Conservation (phyloP, 2,113 vertebrate genomes). For the Phaethornis superciliosus region DNA sequence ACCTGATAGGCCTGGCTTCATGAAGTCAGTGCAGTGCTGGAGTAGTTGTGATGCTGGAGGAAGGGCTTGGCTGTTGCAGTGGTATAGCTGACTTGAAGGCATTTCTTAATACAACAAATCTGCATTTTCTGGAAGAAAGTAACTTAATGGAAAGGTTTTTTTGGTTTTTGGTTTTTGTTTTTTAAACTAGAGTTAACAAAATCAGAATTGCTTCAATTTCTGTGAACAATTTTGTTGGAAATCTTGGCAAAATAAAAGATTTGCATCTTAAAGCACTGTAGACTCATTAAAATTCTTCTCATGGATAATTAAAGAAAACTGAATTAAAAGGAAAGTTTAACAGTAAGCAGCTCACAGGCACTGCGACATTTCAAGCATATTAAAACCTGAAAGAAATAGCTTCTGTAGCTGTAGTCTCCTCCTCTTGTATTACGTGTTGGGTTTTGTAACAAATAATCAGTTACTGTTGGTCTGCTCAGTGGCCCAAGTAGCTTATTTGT, state of each 20-base stretch:
- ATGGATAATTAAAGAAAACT: conserved; percentile 57
- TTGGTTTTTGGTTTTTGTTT: neutral
- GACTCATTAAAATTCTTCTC: conserved; percentile 80
- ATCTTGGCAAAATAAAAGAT: conserved; percentile 40
- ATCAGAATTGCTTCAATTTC: neutral
- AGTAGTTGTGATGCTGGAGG: neutral
- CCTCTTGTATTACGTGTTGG: conserved; percentile 21
- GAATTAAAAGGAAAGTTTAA: conserved; percentile 68
- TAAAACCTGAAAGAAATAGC: conserved; percentile 70
- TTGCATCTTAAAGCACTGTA: conserved; percentile 77
- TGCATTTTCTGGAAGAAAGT: neutral
- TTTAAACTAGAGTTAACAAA: conserved; percentile 22
- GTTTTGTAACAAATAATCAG: conserved; percentile 11
- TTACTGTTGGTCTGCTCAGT: conserved; percentile 6
- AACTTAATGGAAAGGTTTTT: neutral
- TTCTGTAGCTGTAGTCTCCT: conserved; percentile 60
- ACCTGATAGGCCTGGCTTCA: neutral
- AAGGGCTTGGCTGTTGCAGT: neutral
- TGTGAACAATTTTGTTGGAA: neutral
- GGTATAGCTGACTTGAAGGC: neutral
- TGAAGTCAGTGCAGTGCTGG: neutral
- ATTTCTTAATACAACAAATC: conserved; percentile 22
- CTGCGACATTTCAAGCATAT: conserved; percentile 56
- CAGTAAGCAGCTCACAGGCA: conserved; percentile 58
- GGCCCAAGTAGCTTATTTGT: neutral